Conservation (phyloP, 2,113 vertebrate species). For the Piprites chloris region DNA sequence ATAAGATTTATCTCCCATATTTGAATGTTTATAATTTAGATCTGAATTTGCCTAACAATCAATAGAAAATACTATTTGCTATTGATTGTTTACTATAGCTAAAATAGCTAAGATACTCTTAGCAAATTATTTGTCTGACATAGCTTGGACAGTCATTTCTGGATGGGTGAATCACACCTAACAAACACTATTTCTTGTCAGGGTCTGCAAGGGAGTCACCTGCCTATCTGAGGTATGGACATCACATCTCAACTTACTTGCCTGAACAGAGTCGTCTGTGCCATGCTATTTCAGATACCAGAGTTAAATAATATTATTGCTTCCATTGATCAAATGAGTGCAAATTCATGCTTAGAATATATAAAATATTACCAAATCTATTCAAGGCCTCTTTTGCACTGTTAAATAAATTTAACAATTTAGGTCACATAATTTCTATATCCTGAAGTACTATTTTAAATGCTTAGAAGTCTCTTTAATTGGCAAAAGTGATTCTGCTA, state of each 20-base stretch:
- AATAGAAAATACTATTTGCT: not conserved
- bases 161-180: not conserved
- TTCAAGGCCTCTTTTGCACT: not conserved
- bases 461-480: not conserved
- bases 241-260: not conserved
- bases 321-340: not conserved
- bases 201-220: not conserved
- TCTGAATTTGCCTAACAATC: not conserved
- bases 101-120: too few relatives aligned
- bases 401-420: not conserved
- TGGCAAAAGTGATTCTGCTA: not conserved
- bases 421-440: not conserved
- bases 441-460: not conserved
- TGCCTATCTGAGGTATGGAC: not conserved
- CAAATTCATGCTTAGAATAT: not conserved
- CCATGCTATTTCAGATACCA: not conserved
- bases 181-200: not conserved
- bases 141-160: not conserved
- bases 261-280: not conserved
- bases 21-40: not conserved
- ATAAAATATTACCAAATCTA: not conserved
- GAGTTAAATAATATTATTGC: not conserved
- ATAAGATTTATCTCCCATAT: not conserved
- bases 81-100: too few relatives aligned
- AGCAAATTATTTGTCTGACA: not conserved